Evolutionary conservation across 2,888 invertebrate species (phyloP).

Genomic region (Polylopha cassiicola): DNA sequence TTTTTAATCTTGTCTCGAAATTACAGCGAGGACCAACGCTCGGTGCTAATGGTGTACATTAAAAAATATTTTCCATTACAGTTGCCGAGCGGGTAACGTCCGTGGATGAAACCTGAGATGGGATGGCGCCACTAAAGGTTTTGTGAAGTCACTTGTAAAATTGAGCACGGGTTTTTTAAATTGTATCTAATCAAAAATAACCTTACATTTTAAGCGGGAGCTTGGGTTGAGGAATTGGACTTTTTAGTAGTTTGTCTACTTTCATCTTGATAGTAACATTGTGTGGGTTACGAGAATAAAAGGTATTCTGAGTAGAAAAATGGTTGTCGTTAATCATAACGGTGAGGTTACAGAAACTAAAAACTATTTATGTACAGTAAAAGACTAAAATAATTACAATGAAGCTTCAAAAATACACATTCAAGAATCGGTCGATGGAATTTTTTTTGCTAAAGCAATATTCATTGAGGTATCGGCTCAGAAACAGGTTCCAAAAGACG

Average conservation of each 20-base stretch:
- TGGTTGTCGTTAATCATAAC: no score
- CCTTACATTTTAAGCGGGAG: no score
- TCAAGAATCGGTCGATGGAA: constrained; percentile 7
- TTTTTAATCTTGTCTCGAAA: constrained; percentile 65
- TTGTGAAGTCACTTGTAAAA: constrained; percentile 37
- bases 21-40: constrained; percentile 65
- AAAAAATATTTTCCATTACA: constrained; percentile 71
- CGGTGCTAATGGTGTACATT: constrained; percentile 69
- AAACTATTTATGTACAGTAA: no score
- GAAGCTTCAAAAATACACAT: constrained; percentile 1
- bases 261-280: no score
- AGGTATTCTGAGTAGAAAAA: no score
- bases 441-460: constrained; percentile 33
- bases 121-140: constrained; percentile 40
- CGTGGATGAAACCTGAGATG: constrained; percentile 36
- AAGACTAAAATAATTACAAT: no score
- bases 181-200: background rate
- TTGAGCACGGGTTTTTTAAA: constrained; percentile 26
- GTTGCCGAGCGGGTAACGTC: constrained; percentile 52
- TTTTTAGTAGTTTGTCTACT: no score
- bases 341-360: no score
- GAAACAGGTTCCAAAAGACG: constrained; percentile 50
- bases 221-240: no score
- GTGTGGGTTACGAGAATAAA: no score
- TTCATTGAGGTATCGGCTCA: constrained; percentile 44